Percentiles rank a stretch among this genome's conserved stretches.
Conservation (phyloP, 2,888 invertebrate genomes). For the Drosophila macrospina region DNA sequence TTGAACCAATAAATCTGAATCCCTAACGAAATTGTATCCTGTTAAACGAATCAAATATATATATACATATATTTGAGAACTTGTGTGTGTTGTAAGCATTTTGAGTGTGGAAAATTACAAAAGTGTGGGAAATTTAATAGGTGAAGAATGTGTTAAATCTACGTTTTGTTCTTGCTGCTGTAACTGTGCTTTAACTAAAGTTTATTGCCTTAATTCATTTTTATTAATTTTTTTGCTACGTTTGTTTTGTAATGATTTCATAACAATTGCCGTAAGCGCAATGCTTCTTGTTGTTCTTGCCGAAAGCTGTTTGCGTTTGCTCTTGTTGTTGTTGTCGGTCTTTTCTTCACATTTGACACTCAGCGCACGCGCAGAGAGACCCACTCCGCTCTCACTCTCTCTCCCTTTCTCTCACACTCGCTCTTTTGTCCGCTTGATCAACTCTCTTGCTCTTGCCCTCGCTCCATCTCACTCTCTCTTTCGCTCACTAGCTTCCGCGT, state of each 20-base stretch:
- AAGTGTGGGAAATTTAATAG: constrained; percentile 19
- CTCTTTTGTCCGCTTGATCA: constrained; percentile 8
- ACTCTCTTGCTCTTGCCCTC: constrained; percentile 1
- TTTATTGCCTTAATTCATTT: constrained; percentile 4
- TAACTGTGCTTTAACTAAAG: constrained; percentile 1
- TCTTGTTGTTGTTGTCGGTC: constrained; percentile 24
- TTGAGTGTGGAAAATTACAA: neutral
- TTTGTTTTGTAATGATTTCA: constrained; percentile 82
- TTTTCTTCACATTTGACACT: constrained; percentile 46
- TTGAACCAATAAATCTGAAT: neutral
- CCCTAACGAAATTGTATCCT: constrained; percentile 16
- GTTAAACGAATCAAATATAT: constrained; percentile 4
- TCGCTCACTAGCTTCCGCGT: constrained; percentile 63
- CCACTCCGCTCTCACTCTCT: constrained; percentile 15
- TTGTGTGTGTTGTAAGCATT: neutral
- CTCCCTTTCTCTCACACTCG: constrained; percentile 18
- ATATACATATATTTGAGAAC: too few relatives aligned
- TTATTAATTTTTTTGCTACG: constrained; percentile 23
- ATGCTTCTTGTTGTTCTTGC: constrained; percentile 42
- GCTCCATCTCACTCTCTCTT: constrained; percentile 14
- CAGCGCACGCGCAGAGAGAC: constrained; percentile 50
- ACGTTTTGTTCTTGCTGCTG: neutral
- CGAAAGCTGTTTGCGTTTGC: constrained; percentile 38
- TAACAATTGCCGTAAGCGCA: constrained; percentile 73
- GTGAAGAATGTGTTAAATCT: constrained; percentile 5